Percentiles rank a stretch among this genome's conserved stretches.
phyloP scores from a whole-genome alignment of 2,113 vertebrate genomes.

The Vidua chalybeata region DNA sequence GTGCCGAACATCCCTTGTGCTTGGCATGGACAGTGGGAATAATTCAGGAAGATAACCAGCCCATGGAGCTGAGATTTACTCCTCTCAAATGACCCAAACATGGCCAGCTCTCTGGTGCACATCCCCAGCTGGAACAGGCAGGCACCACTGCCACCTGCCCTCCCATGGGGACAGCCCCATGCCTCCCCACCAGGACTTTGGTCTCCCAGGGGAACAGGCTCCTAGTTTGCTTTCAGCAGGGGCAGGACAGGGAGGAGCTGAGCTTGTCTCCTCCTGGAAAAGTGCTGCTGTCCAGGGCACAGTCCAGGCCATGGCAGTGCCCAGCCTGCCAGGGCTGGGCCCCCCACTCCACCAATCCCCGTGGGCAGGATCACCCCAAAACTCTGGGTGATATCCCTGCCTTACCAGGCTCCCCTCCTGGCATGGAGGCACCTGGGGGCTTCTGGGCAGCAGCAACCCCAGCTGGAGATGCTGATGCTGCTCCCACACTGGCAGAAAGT shows the following conservation, averaged over 20 bases:
- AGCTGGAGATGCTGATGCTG: not conserved
- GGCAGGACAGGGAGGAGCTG: not conserved
- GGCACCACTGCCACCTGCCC: not conserved
- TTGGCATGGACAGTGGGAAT: not conserved
- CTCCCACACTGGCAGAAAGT: not conserved
- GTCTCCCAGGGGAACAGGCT: not conserved
- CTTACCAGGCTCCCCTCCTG: not conserved
- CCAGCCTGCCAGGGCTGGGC: not conserved
- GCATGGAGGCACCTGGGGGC: not conserved
- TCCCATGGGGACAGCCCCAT: not conserved
- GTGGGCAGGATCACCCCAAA: fast-evolving
- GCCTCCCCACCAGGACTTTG: fast-evolving
- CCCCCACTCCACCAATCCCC: fast-evolving
- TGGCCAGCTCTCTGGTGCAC: fast-evolving
- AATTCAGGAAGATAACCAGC: not conserved
- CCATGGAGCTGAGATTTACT: not conserved
- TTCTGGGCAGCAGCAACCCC: not conserved
- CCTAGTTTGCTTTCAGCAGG: not conserved
- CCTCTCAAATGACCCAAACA: not conserved
- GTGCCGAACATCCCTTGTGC: not conserved
- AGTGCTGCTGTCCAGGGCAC: not conserved
- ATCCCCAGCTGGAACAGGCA: not conserved
- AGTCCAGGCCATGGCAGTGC: not conserved
- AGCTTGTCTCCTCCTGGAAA: not conserved
- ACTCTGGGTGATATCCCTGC: not conserved